A percentile compares a stretch with the other conserved stretches of the same genome.
phyloP scores from a whole-genome alignment of 2,113 vertebrate genomes.

The Mystacornis crossleyi region DNA sequence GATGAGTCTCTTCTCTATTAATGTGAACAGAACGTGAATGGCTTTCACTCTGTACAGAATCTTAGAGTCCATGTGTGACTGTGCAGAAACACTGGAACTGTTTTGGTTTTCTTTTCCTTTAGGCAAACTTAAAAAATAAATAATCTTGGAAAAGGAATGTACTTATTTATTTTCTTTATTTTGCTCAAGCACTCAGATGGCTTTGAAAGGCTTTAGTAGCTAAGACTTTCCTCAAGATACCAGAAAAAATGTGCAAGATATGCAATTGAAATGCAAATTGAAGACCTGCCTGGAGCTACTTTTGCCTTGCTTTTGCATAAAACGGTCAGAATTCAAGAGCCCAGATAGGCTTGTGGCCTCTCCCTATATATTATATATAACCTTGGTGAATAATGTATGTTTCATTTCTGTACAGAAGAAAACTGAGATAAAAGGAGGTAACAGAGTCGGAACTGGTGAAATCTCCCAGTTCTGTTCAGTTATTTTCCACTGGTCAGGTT shows the following conservation, averaged over 20 bases:
- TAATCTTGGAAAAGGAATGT: not conserved
- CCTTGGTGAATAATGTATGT: not conserved
- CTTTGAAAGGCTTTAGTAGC: not conserved
- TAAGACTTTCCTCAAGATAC: not conserved
- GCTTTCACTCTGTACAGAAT: not conserved
- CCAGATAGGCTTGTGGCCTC: not conserved
- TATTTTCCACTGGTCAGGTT: not conserved
- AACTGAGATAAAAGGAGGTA: not conserved
- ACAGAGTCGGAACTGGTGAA: not conserved
- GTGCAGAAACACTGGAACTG: not conserved
- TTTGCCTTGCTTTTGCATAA: not conserved
- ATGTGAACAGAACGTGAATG: not conserved
- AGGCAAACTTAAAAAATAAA: not conserved
- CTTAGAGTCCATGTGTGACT: not conserved
- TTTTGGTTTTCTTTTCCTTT: not conserved
- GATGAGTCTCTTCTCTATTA: not conserved
- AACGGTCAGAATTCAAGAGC: not conserved
- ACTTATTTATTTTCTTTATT: not conserved
- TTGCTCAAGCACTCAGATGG: not conserved
- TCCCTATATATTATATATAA: not conserved
- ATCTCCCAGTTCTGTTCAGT: not conserved
- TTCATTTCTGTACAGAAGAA: constrained; percentile 9
- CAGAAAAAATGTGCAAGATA: not conserved
- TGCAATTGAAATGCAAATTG: constrained; percentile 24
- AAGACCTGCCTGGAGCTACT: constrained; percentile 17